Evolutionary conservation across 1,140 invertebrate species (phyloP).

Genomic region (Vanessa atalanta): DNA sequence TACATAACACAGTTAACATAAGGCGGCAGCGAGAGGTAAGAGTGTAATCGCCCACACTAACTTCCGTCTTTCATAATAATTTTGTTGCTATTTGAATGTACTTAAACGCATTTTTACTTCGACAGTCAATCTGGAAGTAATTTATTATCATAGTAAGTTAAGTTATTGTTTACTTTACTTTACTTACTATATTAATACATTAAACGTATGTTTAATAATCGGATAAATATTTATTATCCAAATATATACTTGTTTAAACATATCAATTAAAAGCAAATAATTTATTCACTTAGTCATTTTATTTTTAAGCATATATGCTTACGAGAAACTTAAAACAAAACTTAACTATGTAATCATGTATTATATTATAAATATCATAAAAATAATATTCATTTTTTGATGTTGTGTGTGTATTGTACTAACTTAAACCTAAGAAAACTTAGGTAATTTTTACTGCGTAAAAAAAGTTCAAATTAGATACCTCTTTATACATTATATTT

Average conservation of each 20-base stretch:
- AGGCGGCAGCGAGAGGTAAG: slow-evolving; percentile 57
- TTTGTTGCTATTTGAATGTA: slow-evolving; percentile 17
- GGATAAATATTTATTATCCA: too few relatives aligned
- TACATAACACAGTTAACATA: slow-evolving; percentile 34
- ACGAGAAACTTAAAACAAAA: too few relatives aligned
- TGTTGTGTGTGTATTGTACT: slow-evolving; percentile 30
- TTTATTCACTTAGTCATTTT: background rate
- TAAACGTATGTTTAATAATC: too few relatives aligned
- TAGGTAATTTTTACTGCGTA: background rate
- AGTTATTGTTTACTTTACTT: too few relatives aligned
- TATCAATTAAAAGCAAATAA: background rate
- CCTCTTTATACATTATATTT: slow-evolving; percentile 22
- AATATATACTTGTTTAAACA: background rate
- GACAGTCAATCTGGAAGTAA: background rate
- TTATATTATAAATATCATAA: background rate
- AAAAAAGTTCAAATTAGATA: background rate
- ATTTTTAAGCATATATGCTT: background rate
- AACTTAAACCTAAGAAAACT: background rate
- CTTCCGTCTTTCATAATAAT: slow-evolving; percentile 47
- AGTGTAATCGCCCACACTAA: slow-evolving; percentile 72
- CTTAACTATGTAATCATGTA: slow-evolving; percentile 3
- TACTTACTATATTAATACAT: too few relatives aligned
- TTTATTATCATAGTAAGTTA: background rate
- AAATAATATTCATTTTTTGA: slow-evolving; percentile 3
- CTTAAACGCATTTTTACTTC: background rate